Evolutionary conservation across 1,140 invertebrate species (phyloP).

Genomic region (Apis cerana): DNA sequence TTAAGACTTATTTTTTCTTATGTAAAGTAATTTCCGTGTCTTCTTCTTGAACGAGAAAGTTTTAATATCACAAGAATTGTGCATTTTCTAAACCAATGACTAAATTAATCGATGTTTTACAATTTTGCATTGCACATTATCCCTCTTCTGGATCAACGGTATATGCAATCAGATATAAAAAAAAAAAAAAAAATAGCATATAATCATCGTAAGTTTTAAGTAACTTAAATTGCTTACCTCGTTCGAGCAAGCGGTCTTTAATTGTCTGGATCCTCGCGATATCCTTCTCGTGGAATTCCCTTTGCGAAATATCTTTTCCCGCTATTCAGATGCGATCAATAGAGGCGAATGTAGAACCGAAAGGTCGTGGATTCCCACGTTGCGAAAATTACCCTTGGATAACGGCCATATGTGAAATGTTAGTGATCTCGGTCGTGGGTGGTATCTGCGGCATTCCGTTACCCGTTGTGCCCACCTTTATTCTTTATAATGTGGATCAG

Average conservation of each 20-base stretch:
- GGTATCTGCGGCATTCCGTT: slow-evolving; percentile 66
- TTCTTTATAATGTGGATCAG: slow-evolving; percentile 64
- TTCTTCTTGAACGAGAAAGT: not conserved
- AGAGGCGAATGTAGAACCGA: slow-evolving; percentile 23
- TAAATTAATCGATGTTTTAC: too few species aligned
- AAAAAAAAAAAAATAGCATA: not conserved
- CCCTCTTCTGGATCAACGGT: too few species aligned
- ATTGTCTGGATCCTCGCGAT: not conserved
- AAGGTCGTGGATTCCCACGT: slow-evolving; percentile 37
- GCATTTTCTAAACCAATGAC: not conserved
- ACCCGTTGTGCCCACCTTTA: slow-evolving; percentile 68
- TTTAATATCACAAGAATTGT: not conserved
- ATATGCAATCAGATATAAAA: too few species aligned
- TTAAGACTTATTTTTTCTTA: slow-evolving; percentile 17
- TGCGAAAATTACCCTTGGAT: slow-evolving; percentile 43
- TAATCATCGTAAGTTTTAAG: too few species aligned
- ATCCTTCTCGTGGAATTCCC: not conserved
- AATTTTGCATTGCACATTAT: too few species aligned
- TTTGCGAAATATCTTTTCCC: not conserved
- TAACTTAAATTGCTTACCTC: not conserved
- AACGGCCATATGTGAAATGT: slow-evolving; percentile 56
- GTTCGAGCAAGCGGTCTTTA: not conserved
- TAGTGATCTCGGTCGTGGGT: slow-evolving; percentile 58
- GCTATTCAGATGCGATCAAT: slow-evolving; percentile 22
- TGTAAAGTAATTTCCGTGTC: slow-evolving; percentile 1